Evolutionary conservation across 92 coral and sea anemone genomes (phyloP), one percentile per base, ranked within the genome.

Genomic region (Chrysogorgia sp.): DNA sequence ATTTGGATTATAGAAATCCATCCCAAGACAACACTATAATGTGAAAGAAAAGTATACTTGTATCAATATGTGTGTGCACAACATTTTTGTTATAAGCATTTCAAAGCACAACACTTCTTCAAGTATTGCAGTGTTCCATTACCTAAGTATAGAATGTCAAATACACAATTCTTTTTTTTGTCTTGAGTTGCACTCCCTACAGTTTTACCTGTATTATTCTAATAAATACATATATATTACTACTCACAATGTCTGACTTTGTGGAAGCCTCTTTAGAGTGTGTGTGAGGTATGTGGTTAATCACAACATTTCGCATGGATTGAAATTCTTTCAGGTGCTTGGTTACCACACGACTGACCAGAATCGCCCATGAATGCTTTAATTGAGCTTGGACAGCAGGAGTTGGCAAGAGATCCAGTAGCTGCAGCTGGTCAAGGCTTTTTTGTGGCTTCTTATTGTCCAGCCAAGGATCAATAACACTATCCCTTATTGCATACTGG

Each of bases 401-500:
- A 0, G 49, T 74, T 74, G 79, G 77, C 22, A 68, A 25, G 10
- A 79, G 40, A 5, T 67, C 41, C 3, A 33, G 9, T 10, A 77
- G 57, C 45, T 65, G 74, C 9, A 40, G 63, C 32, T 66, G 14
- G 19, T 79, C 61, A 20, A 7, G 23, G n/a, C 7, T 15, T 66
- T 35, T 10, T 29, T 33, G 74, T 55, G 76, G 80, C 26, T 57
- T 74, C 24, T 26, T 7, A 23, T 40, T 64, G 14, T 64, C 50
- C 9, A 48, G 79, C 26, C 7, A 35, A 33, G 17, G 63, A 25
- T 55, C 50, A 21, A 34, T 41, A 49, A 75, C 81, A 10, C 57
- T 75, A 13, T 60, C 81, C 14, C 40, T 57, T 9, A 86, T 63
- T 15, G 86, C 90, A 68, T 58, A 86, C 80, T 81, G 82, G 41